phyloP scores from a whole-genome alignment of 2,888 invertebrate species.

The Netelia melanura region DNA sequence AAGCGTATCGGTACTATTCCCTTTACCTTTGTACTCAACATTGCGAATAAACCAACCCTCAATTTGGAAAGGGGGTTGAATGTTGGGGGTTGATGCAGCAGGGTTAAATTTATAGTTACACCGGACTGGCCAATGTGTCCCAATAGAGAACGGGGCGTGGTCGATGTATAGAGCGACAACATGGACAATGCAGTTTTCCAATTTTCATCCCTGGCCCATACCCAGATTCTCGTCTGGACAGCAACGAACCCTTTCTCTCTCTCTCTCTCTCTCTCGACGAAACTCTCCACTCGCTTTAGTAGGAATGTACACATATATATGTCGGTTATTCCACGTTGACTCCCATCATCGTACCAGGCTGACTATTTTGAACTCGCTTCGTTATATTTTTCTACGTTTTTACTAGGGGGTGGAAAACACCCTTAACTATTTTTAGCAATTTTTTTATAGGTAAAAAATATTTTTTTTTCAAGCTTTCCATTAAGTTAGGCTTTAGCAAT shows the following conservation, averaged over 20 bases:
- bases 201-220: conserved; percentile 73
- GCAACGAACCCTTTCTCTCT: conserved; percentile 31
- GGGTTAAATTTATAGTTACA: conserved; percentile 71
- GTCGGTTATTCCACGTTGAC: background rate
- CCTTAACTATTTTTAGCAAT: too few species aligned
- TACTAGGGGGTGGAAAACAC: too few species aligned
- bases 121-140: conserved; percentile 67
- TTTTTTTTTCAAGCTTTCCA: too few species aligned
- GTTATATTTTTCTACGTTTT: too few species aligned
- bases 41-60: conserved; percentile 68
- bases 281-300: conserved; percentile 63
- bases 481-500: too few species aligned
- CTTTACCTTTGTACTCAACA: conserved; percentile 54
- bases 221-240: conserved; percentile 28
- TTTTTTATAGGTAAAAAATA: too few species aligned
- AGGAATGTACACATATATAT: conserved; percentile 19
- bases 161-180: conserved; percentile 62
- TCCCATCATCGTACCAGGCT: too few species aligned
- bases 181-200: conserved; percentile 80
- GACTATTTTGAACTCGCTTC: too few species aligned
- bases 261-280: conserved; percentile 6
- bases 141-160: conserved; percentile 60
- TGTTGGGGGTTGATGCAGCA: conserved; percentile 32
- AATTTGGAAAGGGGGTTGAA: conserved; percentile 61
- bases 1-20: conserved; percentile 7